Base-by-base conservation (phyloP, 2,888 invertebrate genomes). In the Marasmarcha lunaedactyla region DNA sequence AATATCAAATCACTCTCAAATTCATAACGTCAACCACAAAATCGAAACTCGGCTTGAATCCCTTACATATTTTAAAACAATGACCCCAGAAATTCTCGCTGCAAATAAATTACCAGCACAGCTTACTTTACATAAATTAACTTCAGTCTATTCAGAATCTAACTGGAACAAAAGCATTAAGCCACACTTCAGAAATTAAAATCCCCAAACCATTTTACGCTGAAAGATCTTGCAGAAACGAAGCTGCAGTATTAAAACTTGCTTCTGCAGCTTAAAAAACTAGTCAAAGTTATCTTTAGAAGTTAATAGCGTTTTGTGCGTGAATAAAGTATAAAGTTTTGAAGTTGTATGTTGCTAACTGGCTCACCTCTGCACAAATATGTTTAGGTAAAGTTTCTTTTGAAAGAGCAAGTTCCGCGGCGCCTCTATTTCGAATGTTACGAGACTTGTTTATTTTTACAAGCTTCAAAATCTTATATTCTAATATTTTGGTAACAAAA, bases 191-290 rank as follows among this genome's bases (percentile, higher is more conserved):
- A n/a, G 52, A 54, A 51, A 52, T 54, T 45, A 53, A 62, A 61
- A 59, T 57, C 61, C 59, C 53, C 45, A 55, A 54, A 59, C 54
- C 55, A 30, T 30, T 30, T 45, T 40, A 30, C 41, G 35, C 26
- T 39, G 45, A 39, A 44, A 55, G 53, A 59, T 55, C 49, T 52
- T 52, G 49, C 51, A 51, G 53, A 51, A 52, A 35, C 46, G 41
- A 44, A 40, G 46, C 49, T 46, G 46, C 55, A 51, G 64, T 55
- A 63, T 65, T 65, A 67, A 69, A 70, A 68, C 65, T 67, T 64
- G 48, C 52, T 53, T 59, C 61, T 66, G 63, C 58, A 61, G 59
- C 20, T 20, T 20, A 20, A 20, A 20, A 5, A 20, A 20, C 20
- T 11, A 20, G 33, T 13, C 30, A 2, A 39, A 34, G 20, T 39